phyloP scores from a whole-genome alignment of 2,888 invertebrate genomes.

The Philaethria dido region DNA sequence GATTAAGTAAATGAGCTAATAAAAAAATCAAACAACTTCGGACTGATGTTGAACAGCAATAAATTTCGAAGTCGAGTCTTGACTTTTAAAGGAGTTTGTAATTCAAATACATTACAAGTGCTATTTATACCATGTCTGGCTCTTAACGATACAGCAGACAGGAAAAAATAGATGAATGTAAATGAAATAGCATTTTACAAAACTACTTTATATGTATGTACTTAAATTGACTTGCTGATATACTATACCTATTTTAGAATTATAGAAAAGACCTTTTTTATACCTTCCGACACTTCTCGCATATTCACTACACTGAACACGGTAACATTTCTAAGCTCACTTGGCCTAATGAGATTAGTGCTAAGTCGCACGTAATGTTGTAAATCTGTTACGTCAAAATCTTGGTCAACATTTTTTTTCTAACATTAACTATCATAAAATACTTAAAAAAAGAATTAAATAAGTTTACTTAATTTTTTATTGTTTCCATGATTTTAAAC shows the following conservation, averaged over 20 bases:
- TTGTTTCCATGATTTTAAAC: too few relatives aligned
- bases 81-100: constrained; percentile 30
- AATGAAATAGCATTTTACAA: background rate
- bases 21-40: constrained; percentile 41
- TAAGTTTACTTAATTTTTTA: too few relatives aligned
- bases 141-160: constrained; percentile 17
- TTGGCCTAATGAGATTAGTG: background rate
- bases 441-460: too few relatives aligned
- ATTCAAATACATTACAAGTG: constrained; percentile 20
- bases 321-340: background rate
- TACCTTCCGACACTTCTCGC: background rate
- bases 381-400: background rate
- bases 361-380: too few relatives aligned
- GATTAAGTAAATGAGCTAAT: constrained; percentile 50
- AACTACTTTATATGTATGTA: background rate
- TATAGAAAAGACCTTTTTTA: background rate
- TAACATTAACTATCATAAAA: too few relatives aligned
- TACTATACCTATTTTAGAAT: background rate
- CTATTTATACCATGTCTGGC: constrained; percentile 22
- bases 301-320: background rate
- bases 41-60: constrained; percentile 36
- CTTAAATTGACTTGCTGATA: background rate
- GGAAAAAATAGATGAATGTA: constrained; percentile 20
- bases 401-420: too few relatives aligned
- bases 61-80: constrained; percentile 32